Evolutionary conservation across 2,797 vertebrate genomes (phyloP).

Genomic region (Oryzias sinensis): DNA sequence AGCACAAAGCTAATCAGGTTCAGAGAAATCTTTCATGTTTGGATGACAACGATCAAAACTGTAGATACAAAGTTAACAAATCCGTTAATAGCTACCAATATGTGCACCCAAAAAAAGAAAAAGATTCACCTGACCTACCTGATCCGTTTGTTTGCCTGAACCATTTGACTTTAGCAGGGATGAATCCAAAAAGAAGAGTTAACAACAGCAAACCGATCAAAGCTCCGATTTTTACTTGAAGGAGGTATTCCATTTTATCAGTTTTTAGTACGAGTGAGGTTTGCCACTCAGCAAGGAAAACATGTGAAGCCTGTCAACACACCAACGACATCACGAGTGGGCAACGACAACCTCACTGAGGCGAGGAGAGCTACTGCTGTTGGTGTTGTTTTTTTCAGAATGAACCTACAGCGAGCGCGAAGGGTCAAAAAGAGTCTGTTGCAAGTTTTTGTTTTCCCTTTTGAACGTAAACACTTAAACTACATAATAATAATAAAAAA

Average conservation of each 20-base stretch:
- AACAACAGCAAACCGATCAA: constrained; percentile 74
- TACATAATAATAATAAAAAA: no score
- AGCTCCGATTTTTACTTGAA: constrained; percentile 79
- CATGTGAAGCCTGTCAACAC: not conserved
- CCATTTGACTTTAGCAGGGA: constrained; percentile 78
- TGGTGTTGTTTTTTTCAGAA: not conserved
- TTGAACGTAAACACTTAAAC: no score
- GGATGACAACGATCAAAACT: fast-evolving
- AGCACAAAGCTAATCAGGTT: no score
- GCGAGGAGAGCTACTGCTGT: not conserved
- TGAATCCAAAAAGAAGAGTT: constrained; percentile 78
- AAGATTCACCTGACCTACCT: constrained; percentile 67
- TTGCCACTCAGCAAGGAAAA: not conserved
- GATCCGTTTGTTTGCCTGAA: constrained; percentile 73
- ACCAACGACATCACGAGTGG: not conserved
- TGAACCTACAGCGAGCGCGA: constrained; percentile 26
- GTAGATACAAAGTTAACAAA: not conserved
- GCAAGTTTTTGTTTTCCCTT: no score
- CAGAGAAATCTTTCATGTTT: not conserved
- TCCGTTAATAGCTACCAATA: not conserved
- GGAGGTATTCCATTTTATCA: constrained; percentile 75
- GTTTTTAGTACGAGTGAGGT: not conserved
- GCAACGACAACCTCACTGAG: not conserved
- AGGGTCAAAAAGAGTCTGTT: not conserved
- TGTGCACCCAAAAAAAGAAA: not conserved